phyloP scores from a whole-genome alignment of 2,888 invertebrate genomes.

The Oscheius sp. region DNA sequence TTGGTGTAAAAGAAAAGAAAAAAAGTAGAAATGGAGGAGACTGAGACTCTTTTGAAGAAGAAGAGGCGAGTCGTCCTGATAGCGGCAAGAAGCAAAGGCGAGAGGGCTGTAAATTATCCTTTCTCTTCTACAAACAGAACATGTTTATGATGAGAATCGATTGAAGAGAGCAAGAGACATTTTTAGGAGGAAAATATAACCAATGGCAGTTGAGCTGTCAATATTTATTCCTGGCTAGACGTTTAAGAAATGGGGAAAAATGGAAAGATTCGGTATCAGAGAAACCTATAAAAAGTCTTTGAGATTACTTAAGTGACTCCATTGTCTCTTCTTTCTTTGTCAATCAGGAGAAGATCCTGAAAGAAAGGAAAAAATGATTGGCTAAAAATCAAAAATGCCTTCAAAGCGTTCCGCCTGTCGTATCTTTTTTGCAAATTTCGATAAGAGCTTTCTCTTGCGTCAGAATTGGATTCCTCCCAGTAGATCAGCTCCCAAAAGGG shows the following conservation, averaged over 20 bases:
- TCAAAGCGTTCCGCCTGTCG: slow-evolving; percentile 20
- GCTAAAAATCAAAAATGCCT: not conserved
- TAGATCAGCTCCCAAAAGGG: no score
- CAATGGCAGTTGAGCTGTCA: no score
- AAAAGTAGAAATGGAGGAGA: not conserved
- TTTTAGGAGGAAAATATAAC: no score
- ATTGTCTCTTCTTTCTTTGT: no score
- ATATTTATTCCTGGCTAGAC: no score
- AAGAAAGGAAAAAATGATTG: no score
- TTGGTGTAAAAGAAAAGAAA: not conserved
- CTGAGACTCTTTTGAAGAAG: not conserved
- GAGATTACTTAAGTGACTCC: no score
- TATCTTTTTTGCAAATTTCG: not conserved
- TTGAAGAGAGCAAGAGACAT: not conserved
- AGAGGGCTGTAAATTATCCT: slow-evolving; percentile 21
- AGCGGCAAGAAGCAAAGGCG: slow-evolving; percentile 7
- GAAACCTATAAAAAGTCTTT: no score
- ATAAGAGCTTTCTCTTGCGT: slow-evolving; percentile 9
- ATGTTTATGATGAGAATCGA: slow-evolving; percentile 24
- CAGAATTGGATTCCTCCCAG: slow-evolving; percentile 8
- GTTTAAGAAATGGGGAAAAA: no score
- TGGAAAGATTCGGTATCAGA: no score
- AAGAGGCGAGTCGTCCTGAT: slow-evolving; percentile 1
- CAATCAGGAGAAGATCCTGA: no score
- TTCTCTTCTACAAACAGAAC: slow-evolving; percentile 22